phyloP scores from a whole-genome alignment of 1,140 invertebrate genomes.

The Leptestheria dahalacensis region DNA sequence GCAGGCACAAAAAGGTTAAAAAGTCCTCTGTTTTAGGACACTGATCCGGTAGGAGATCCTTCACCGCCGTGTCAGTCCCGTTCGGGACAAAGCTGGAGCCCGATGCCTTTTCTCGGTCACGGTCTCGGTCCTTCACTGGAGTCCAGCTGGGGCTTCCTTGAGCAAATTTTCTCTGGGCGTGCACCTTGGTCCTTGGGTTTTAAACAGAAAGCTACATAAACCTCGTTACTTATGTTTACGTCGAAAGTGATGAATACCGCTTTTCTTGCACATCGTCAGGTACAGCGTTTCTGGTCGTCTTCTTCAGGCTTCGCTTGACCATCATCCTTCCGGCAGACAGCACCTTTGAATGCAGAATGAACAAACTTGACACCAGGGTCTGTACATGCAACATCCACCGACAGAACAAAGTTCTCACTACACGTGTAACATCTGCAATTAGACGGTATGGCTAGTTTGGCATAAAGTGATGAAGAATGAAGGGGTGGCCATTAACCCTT shows the following conservation, averaged over 20 bases:
- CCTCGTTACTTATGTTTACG: too few relatives aligned
- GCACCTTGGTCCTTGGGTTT: conserved; percentile 36
- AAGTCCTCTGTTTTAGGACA: conserved; percentile 79
- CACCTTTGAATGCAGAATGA: too few relatives aligned
- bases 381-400: too few relatives aligned
- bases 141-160: conserved; percentile 46
- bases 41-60: conserved; percentile 23
- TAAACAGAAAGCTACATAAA: too few relatives aligned
- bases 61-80: conserved; percentile 38
- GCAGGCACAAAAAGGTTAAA: conserved; percentile 70
- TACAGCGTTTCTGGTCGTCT: not conserved
- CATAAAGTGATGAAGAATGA: too few relatives aligned
- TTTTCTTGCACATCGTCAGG: not conserved
- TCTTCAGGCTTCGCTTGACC: not conserved
- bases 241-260: not conserved
- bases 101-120: conserved; percentile 34
- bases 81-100: conserved; percentile 27
- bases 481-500: too few relatives aligned
- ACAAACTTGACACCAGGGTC: too few relatives aligned
- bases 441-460: too few relatives aligned
- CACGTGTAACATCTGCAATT: too few relatives aligned
- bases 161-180: conserved; percentile 81
- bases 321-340: too few relatives aligned
- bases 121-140: conserved; percentile 37
- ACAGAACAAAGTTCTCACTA: too few relatives aligned